Percentiles rank a stretch among this genome's conserved stretches.
Conservation (phyloP, 2,888 invertebrate genomes). For the Tetanocera ferruginea region DNA sequence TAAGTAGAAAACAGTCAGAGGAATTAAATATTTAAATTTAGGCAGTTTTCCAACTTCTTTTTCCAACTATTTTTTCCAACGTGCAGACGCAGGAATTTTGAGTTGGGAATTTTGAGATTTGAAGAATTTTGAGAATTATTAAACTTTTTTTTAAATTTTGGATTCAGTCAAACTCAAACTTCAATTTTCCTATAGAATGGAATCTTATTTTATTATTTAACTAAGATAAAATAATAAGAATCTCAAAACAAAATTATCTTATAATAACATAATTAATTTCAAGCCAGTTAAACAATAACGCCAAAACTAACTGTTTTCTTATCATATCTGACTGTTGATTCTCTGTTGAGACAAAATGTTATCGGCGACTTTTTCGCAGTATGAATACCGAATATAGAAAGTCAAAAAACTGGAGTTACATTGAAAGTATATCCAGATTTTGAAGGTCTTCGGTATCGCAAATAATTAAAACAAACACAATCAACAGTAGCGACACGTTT, state of each 20-base stretch:
- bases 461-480: not conserved
- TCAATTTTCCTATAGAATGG: no score
- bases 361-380: not conserved
- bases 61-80: no score
- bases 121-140: no score
- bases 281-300: not conserved
- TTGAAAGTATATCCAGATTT: not conserved
- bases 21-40: no score
- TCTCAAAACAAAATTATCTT: not conserved
- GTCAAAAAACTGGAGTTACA: slow-evolving; percentile 6
- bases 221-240: not conserved
- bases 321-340: no score
- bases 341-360: no score
- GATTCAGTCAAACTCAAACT: no score
- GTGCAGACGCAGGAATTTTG: no score
- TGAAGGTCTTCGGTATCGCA: not conserved
- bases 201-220: not conserved
- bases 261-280: not conserved
- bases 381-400: not conserved
- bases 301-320: not conserved
- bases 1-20: no score
- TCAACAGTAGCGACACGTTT: not conserved
- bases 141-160: no score
- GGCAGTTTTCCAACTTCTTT: no score
- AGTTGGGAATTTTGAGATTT: no score